A percentile compares a stretch with the other conserved stretches of the same genome.
phyloP scores from a whole-genome alignment of 2,113 vertebrate species.

The Leptobrachium ailaonicum region DNA sequence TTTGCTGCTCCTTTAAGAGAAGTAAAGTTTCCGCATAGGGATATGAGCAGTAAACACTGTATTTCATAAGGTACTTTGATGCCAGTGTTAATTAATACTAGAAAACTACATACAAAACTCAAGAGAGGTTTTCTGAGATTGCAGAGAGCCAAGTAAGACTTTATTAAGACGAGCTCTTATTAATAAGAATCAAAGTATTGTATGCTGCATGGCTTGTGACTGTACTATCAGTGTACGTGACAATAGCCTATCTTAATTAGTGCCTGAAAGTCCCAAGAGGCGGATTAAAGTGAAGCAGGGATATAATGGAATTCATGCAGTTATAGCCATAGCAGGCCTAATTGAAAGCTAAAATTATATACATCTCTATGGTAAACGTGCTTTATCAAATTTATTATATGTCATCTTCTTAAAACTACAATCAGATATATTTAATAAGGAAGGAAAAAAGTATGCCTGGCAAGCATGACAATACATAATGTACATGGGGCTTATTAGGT shows the following conservation, averaged over 20 bases:
- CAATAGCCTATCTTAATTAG: slow-evolving; percentile 16
- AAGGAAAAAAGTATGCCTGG: not conserved
- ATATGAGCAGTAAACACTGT: not conserved
- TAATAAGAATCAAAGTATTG: not conserved
- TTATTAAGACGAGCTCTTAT: not conserved
- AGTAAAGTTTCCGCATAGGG: not conserved
- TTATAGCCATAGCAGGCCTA: not conserved
- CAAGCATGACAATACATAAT: no score
- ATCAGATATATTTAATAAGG: not conserved
- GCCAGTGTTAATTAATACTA: slow-evolving; percentile 24
- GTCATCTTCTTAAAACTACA: not conserved
- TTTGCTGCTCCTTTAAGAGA: no score
- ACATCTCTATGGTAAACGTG: not conserved
- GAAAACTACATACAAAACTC: not conserved
- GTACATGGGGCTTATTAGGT: no score
- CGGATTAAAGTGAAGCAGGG: not conserved
- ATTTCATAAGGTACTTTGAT: slow-evolving; percentile 1
- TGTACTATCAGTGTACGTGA: not conserved
- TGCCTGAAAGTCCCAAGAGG: not conserved
- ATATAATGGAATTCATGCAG: not conserved
- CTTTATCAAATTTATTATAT: not conserved
- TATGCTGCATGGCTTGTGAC: not conserved
- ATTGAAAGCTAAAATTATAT: not conserved
- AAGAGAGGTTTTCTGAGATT: not conserved
- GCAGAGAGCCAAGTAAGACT: not conserved